Evolutionary conservation across 2,888 invertebrate genomes (phyloP).

Genomic region (Diaphora mendica): DNA sequence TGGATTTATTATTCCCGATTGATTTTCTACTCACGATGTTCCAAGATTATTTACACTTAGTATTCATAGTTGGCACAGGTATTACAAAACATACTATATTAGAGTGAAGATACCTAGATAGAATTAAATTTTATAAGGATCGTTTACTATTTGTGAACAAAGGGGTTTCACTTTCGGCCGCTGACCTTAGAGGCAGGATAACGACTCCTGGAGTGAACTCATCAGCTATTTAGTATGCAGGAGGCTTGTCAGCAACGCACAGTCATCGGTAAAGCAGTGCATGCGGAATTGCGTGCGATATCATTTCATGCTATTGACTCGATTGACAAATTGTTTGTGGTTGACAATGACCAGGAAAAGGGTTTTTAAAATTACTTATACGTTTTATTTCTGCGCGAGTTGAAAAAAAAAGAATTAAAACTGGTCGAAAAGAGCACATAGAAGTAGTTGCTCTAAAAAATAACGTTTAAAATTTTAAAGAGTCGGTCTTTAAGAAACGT

Average conservation of each 20-base stretch:
- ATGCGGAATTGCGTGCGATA: slow-evolving; percentile 38
- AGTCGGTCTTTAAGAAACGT: not conserved
- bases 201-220: slow-evolving; percentile 61
- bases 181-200: slow-evolving; percentile 69
- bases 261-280: slow-evolving; percentile 27
- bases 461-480: not conserved
- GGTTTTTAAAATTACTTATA: slow-evolving; percentile 24
- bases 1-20: not conserved
- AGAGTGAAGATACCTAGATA: slow-evolving; percentile 18
- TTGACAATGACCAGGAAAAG: slow-evolving; percentile 30
- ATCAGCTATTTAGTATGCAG: slow-evolving; percentile 61
- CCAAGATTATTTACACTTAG: slow-evolving; percentile 17
- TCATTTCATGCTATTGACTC: slow-evolving; percentile 31
- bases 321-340: slow-evolving; percentile 34
- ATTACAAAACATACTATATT: slow-evolving; percentile 42
- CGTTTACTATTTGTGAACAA: slow-evolving; percentile 32
- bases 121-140: slow-evolving; percentile 20
- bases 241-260: slow-evolving; percentile 33
- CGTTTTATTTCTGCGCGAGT: slow-evolving; percentile 1
- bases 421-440: not conserved
- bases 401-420: not conserved
- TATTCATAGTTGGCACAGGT: slow-evolving; percentile 34
- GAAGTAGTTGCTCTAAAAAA: not conserved
- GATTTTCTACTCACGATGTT: slow-evolving; percentile 20
- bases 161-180: slow-evolving; percentile 71